Conservation (phyloP, 2,888 invertebrate species). For the Hyposoter didymator region DNA sequence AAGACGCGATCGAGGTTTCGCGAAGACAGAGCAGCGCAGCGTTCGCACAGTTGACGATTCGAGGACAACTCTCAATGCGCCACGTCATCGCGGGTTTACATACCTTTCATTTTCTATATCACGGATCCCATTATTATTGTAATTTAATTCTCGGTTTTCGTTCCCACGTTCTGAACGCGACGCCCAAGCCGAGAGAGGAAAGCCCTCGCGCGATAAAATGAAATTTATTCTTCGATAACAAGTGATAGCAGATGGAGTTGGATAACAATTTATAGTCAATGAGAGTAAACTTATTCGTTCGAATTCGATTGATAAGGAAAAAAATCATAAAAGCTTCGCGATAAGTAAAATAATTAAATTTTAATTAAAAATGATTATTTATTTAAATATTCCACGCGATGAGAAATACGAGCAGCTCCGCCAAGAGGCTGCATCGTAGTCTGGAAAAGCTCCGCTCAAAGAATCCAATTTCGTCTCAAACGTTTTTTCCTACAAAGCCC, state of each 20-base stretch:
- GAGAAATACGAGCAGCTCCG: background rate
- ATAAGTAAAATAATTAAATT: background rate
- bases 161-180: slow-evolving; percentile 20
- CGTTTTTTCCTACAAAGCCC: background rate
- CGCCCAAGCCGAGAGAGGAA: background rate
- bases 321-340: background rate
- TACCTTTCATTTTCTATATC: slow-evolving; percentile 55
- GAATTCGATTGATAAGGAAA: background rate
- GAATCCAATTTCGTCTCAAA: slow-evolving; percentile 28
- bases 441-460: background rate
- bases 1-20: slow-evolving; percentile 8
- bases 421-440: background rate
- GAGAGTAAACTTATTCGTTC: background rate
- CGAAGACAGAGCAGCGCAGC: slow-evolving; percentile 38
- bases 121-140: slow-evolving; percentile 67
- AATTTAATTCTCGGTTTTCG: slow-evolving; percentile 65
- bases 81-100: slow-evolving; percentile 47
- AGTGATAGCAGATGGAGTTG: slow-evolving; percentile 41
- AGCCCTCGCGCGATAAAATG: slow-evolving; percentile 45
- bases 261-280: slow-evolving; percentile 12
- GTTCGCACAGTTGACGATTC: slow-evolving; percentile 39
- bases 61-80: slow-evolving; percentile 41
- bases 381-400: background rate
- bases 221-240: slow-evolving; percentile 65
- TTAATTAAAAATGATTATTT: background rate